Evolutionary conservation across 2,797 vertebrate species (phyloP).

Genomic region (Gallinago nigripennis): DNA sequence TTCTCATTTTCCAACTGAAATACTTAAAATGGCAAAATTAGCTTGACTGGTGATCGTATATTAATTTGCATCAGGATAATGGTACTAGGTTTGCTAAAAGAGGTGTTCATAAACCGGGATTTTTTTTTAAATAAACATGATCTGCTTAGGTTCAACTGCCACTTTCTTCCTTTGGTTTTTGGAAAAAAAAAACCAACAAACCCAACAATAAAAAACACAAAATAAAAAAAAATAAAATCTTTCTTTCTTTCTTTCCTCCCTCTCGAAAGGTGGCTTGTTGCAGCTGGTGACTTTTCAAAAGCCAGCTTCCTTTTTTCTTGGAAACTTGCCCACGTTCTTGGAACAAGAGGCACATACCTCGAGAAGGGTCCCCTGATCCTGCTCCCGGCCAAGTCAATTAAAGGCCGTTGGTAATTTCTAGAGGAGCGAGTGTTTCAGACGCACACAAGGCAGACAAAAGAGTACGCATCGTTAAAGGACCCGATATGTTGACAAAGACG

Average conservation of each 20-base stretch:
- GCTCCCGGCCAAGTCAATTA: slow-evolving; percentile 40
- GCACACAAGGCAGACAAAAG: slow-evolving; percentile 31
- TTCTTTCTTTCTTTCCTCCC: not conserved
- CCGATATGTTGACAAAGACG: slow-evolving; percentile 2
- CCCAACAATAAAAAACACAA: too few species aligned
- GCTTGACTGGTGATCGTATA: slow-evolving; percentile 10
- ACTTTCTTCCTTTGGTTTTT: slow-evolving; percentile 65
- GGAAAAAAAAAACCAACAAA: not conserved
- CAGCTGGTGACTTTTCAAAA: slow-evolving; percentile 41
- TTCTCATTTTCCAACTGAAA: not conserved
- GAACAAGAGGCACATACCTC: slow-evolving; percentile 29
- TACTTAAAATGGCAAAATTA: not conserved
- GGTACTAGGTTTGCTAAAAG: slow-evolving; percentile 47
- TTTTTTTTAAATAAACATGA: slow-evolving; percentile 9
- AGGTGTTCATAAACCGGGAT: not conserved
- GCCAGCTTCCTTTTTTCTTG: not conserved
- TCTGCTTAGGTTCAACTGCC: slow-evolving; percentile 57
- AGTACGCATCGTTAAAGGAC: not conserved
- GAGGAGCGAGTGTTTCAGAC: slow-evolving; percentile 50
- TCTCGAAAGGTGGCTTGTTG: slow-evolving; percentile 53
- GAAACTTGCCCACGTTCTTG: not conserved
- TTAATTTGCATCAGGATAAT: slow-evolving; percentile 40
- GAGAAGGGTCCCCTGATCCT: slow-evolving; percentile 10
- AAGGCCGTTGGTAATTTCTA: slow-evolving; percentile 26
- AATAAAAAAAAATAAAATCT: too few species aligned